Percentiles rank a stretch among this genome's conserved stretches.
phyloP scores from a whole-genome alignment of 1,140 invertebrate genomes.

The Holotrichia oblita region DNA sequence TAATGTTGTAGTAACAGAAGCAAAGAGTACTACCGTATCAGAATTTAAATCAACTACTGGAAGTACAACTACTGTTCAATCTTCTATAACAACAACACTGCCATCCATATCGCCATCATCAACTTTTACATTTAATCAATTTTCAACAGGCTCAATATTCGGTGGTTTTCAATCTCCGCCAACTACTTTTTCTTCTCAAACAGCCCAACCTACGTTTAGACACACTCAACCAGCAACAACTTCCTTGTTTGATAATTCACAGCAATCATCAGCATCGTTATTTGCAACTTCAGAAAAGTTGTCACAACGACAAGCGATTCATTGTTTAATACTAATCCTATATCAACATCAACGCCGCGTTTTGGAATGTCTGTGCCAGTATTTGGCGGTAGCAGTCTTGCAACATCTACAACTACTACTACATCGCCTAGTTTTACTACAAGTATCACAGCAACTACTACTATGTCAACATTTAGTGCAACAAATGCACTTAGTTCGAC shows the following conservation, averaged over 20 bases:
- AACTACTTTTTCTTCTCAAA: neutral
- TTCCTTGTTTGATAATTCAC: neutral
- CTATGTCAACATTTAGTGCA: neutral
- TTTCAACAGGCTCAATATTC: neutral
- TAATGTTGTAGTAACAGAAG: neutral
- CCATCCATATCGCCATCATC: neutral
- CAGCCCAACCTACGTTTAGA: slow-evolving; percentile 13
- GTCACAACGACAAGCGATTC: neutral
- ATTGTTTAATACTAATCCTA: neutral
- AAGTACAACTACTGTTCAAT: neutral
- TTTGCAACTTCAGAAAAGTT: neutral
- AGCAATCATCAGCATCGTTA: neutral
- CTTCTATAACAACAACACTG: neutral
- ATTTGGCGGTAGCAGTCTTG: neutral
- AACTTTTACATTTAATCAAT: neutral
- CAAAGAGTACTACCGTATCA: neutral
- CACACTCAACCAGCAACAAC: neutral
- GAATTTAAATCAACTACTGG: neutral
- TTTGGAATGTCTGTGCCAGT: neutral
- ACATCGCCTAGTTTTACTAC: neutral
- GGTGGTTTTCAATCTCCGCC: neutral
- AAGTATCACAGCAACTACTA: neutral
- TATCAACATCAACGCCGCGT: neutral
- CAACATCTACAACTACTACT: neutral
- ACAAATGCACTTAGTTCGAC: neutral